A percentile compares a stretch with the other conserved stretches of the same genome.
phyloP scores from a whole-genome alignment of 2,888 invertebrate species.

The Torymus tubicola region DNA sequence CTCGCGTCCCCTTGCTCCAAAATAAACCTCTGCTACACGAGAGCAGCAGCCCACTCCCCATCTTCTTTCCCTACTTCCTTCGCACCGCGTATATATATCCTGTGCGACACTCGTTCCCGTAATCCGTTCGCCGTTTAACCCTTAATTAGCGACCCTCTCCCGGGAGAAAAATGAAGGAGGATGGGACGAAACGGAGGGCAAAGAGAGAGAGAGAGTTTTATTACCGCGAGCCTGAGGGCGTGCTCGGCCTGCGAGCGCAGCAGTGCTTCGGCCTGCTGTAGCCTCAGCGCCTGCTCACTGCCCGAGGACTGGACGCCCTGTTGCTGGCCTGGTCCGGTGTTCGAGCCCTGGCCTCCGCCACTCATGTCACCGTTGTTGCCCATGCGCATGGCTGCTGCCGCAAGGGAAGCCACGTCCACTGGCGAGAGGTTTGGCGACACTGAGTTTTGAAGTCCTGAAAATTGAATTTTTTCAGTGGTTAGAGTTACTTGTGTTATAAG shows the following conservation, averaged over 20 bases:
- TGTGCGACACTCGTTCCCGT: background rate
- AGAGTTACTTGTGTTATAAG: too few relatives aligned
- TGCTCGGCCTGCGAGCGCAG: constrained; percentile 92
- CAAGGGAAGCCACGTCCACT: constrained; percentile 74
- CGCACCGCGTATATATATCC: too few relatives aligned
- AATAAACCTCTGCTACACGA: too few relatives aligned
- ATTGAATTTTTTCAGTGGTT: too few relatives aligned
- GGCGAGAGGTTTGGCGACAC: constrained; percentile 75
- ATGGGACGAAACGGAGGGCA: background rate
- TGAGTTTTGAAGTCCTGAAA: constrained; percentile 73
- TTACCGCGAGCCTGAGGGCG: constrained; percentile 87
- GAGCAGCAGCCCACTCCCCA: too few relatives aligned
- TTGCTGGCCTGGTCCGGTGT: constrained; percentile 68
- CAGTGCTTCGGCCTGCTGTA: constrained; percentile 87
- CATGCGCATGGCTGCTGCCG: constrained; percentile 76
- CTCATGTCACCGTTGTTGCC: constrained; percentile 76
- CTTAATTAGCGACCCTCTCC: constrained; percentile 29
- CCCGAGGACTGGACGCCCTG: constrained; percentile 72
- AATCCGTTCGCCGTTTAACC: constrained; percentile 11
- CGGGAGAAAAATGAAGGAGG: background rate
- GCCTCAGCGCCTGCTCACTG: constrained; percentile 80
- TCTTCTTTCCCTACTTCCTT: too few relatives aligned
- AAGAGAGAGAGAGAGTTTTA: background rate
- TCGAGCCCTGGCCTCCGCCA: constrained; percentile 71
- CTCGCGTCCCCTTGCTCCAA: background rate